Percentiles rank a stretch among this genome's conserved stretches.
Conservation (phyloP, 1,140 invertebrate genomes). For the Rhopalosiphum padi region DNA sequence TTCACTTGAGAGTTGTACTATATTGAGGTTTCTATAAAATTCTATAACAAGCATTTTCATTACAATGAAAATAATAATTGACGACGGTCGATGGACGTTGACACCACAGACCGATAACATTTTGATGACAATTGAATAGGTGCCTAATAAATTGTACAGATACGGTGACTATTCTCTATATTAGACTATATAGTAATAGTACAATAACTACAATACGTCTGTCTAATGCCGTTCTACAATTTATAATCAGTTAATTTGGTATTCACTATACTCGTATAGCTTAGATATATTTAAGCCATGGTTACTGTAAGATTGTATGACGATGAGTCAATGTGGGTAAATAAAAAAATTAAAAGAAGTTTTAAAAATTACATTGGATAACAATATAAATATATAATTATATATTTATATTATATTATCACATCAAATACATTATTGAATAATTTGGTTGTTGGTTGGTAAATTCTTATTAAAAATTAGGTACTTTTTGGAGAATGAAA, state of each 20-base stretch:
- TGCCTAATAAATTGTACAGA: neutral
- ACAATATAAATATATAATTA: too few relatives aligned
- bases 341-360: neutral
- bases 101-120: neutral
- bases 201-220: neutral
- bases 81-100: neutral
- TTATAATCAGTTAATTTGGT: neutral
- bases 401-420: too few relatives aligned
- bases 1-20: too few relatives aligned
- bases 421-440: too few relatives aligned
- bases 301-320: neutral
- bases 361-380: neutral
- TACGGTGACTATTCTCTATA: neutral
- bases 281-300: too few relatives aligned
- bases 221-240: neutral
- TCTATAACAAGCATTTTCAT: neutral
- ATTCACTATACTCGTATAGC: too few relatives aligned
- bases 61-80: neutral
- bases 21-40: neutral
- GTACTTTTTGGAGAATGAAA: too few relatives aligned
- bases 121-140: neutral
- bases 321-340: neutral
- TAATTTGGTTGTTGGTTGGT: too few relatives aligned
- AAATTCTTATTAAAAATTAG: too few relatives aligned
- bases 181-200: too few relatives aligned